phyloP scores from a whole-genome alignment of 2,888 invertebrate species.

The Dicycla oo region DNA sequence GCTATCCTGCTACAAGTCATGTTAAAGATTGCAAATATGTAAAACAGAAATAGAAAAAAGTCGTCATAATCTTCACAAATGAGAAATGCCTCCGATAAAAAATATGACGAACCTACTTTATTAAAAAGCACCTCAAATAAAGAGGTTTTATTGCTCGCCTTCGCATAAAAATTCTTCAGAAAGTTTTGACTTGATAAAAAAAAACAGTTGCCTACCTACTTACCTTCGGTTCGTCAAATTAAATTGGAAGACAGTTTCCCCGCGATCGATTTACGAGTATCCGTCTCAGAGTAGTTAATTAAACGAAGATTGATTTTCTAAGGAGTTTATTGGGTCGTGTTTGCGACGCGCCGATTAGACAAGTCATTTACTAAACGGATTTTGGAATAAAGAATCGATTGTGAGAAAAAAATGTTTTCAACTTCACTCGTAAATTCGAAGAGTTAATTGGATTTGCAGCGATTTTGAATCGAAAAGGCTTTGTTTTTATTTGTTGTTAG shows the following conservation, averaged over 20 bases:
- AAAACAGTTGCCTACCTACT: conserved; percentile 52
- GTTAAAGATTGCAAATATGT: not conserved
- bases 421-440: conserved; percentile 23
- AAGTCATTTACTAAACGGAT: conserved; percentile 54
- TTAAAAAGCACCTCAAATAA: conserved; percentile 23
- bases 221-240: conserved; percentile 62
- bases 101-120: not conserved
- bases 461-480: not conserved
- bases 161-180: conserved; percentile 13
- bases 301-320: conserved; percentile 68
- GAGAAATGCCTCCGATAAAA: not conserved
- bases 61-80: not conserved
- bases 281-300: conserved; percentile 67
- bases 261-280: conserved; percentile 62
- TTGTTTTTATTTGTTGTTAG: not conserved
- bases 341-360: conserved; percentile 54
- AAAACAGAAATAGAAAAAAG: not conserved
- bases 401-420: conserved; percentile 11
- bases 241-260: conserved; percentile 59
- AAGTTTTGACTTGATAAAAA: conserved; percentile 45
- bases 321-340: conserved; percentile 64
- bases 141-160: conserved; percentile 18
- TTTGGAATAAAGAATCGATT: conserved; percentile 42
- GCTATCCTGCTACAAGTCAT: no score
- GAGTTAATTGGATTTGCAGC: conserved; percentile 21